phyloP scores from a whole-genome alignment of 2,888 invertebrate genomes.

The Agrotis clavis region DNA sequence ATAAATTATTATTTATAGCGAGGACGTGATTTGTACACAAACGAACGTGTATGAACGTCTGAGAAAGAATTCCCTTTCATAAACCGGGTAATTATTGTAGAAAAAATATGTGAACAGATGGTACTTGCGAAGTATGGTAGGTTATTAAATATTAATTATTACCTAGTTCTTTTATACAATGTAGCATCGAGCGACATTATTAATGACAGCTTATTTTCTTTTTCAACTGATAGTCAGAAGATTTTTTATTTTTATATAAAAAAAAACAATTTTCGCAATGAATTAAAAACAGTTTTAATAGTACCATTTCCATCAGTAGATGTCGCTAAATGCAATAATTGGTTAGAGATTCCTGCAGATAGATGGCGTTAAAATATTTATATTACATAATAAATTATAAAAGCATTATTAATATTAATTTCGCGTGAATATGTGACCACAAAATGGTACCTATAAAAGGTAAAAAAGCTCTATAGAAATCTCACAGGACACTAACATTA shows the following conservation, averaged over 20 bases:
- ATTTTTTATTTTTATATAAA: too few species aligned
- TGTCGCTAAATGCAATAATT: too few species aligned
- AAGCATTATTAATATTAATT: too few species aligned
- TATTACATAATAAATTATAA: too few species aligned
- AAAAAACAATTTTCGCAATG: too few species aligned
- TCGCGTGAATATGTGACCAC: too few species aligned
- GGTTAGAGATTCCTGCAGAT: too few species aligned
- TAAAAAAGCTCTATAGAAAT: too few species aligned
- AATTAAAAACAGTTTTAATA: too few species aligned
- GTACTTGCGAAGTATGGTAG: slow-evolving; percentile 17
- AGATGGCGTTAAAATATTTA: too few species aligned
- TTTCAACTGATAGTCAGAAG: background rate
- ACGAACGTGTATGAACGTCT: slow-evolving; percentile 29
- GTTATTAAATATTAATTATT: slow-evolving; percentile 33
- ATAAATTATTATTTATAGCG: slow-evolving; percentile 46
- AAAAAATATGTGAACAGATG: slow-evolving; percentile 51
- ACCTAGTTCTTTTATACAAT: background rate
- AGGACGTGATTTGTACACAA: slow-evolving; percentile 59
- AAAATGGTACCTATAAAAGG: too few species aligned
- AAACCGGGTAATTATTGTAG: slow-evolving; percentile 22
- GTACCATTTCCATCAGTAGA: background rate
- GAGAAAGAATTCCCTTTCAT: slow-evolving; percentile 56
- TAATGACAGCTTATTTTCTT: background rate
- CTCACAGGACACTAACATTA: too few species aligned
- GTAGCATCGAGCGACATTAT: background rate